A percentile compares a stretch with the other conserved stretches of the same genome.
phyloP scores from a whole-genome alignment of 1,140 invertebrate genomes.

The Ceratina japonica region DNA sequence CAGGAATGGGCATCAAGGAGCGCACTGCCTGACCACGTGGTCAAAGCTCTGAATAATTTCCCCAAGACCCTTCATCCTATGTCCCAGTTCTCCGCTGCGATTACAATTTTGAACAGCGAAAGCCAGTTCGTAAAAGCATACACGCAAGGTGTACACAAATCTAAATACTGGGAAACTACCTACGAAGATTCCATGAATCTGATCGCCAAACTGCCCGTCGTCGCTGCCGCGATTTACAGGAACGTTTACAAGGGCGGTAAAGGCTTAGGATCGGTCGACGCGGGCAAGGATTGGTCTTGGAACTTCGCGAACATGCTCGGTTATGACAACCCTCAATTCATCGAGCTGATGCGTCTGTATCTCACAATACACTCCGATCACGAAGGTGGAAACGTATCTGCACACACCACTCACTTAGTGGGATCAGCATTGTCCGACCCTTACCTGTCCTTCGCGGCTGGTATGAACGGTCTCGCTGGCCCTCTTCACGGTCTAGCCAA shows the following conservation, averaged over 20 bases:
- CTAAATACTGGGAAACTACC: conserved; percentile 93
- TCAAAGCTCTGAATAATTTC: conserved; percentile 96
- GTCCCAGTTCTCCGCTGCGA: conserved; percentile 96
- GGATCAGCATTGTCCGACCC: conserved; percentile 97
- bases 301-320: conserved; percentile 97
- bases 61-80: conserved; percentile 96
- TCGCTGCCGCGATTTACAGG: conserved; percentile 95
- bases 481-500: conserved; percentile 98
- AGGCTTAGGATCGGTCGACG: conserved; percentile 92
- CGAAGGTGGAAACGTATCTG: conserved; percentile 97
- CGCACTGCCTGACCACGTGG: conserved; percentile 94
- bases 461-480: conserved; percentile 96
- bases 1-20: conserved; percentile 95
- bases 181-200: conserved; percentile 98
- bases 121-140: conserved; percentile 97
- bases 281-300: conserved; percentile 94
- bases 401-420: conserved; percentile 96
- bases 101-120: conserved; percentile 95
- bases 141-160: conserved; percentile 90
- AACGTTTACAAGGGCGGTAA: conserved; percentile 86
- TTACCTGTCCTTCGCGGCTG: conserved; percentile 95
- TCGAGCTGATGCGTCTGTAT: conserved; percentile 96
- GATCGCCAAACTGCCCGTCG: conserved; percentile 96
- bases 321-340: conserved; percentile 92
- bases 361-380: conserved; percentile 98